Conservation (phyloP, 2,797 vertebrate genomes). For the Anniella stebbinsi region DNA sequence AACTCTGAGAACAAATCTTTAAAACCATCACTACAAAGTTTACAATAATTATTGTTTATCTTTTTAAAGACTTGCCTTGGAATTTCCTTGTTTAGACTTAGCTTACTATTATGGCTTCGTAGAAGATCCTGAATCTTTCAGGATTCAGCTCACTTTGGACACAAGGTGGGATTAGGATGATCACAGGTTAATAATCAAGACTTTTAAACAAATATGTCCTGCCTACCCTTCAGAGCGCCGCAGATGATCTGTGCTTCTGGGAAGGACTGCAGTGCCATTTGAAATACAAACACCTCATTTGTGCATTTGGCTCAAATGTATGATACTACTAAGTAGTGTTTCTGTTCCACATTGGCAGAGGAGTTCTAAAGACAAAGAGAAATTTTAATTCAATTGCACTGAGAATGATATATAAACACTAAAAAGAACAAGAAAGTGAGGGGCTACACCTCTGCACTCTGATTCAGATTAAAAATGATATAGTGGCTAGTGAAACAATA, state of each 20-base stretch:
- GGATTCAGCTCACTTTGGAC: constrained; percentile 35
- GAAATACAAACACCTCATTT: constrained; percentile 28
- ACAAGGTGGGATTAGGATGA: background rate
- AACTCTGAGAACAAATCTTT: background rate
- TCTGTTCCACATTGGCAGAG: constrained; percentile 8
- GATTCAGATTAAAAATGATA: background rate
- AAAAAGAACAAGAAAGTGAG: background rate
- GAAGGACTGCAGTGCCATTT: background rate
- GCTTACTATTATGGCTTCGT: constrained; percentile 11
- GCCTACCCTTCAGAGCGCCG: too few relatives aligned
- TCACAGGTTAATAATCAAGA: too few relatives aligned
- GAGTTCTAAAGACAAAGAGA: background rate
- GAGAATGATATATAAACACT: background rate
- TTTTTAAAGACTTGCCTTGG: background rate
- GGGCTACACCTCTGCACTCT: background rate
- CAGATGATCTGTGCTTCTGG: constrained; percentile 2
- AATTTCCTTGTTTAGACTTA: constrained; percentile 39
- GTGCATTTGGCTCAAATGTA: background rate
- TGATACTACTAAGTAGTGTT: background rate
- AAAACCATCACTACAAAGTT: constrained; percentile 5
- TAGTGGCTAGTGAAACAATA: background rate
- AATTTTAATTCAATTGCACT: background rate
- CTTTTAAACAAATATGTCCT: too few relatives aligned
- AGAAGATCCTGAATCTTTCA: constrained; percentile 30
- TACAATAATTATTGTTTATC: constrained; percentile 41